Base-by-base conservation (phyloP, 2,888 invertebrate genomes). In the Sinhomidia bicolor region DNA sequence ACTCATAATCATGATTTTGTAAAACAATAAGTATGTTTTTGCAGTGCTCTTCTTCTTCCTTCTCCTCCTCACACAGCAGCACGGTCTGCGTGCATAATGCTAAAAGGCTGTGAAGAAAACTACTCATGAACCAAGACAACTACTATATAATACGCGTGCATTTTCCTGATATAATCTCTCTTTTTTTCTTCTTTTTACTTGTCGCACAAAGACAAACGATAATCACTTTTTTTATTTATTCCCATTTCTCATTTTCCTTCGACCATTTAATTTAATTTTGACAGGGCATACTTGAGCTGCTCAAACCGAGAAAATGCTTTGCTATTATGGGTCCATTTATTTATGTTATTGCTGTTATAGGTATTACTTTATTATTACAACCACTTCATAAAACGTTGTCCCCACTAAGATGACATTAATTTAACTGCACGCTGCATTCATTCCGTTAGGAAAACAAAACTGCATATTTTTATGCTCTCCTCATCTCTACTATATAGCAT, bases 171-270 rank as follows among this genome's bases (percentile, higher is more conserved):
- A 44, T 71, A 44, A 14, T 44, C 23, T 71, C 3, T 23, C 44
- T 68, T 32, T 65, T 60, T 14, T 20, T 65, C n/a, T n/a, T n/a
- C n/a, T 7, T 71, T 23, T 12, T 23, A 44, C 6, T 41, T 71
- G 41, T 41, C 68, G 20, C 23, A 71, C 6, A 44, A 14, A 23
- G 4, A 71, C 41, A 71, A 44, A 44, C 41, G 20, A 23, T 44
- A 71, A 71, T 71, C n/a, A 44, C 44, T 71, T 71, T 26, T 26
- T 71, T 71, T 71, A 44, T 68, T 68, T 68, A 68, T 17, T 68
- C 68, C 68, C 68, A 68, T 36, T 68, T 62, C 68, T 68, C 68
- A 68, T 68, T 68, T 68, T 20, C 36, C 7, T 7, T n/a, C 51
- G 51, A 54, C 51, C n/a, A 54, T 54, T 54, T 54, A n/a, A 9